These are phyloP conservation scores for Sebastes alutus DNA, from an alignment of 2,797 vertebrate genomes.

Conservation along the genomic window DNA sequence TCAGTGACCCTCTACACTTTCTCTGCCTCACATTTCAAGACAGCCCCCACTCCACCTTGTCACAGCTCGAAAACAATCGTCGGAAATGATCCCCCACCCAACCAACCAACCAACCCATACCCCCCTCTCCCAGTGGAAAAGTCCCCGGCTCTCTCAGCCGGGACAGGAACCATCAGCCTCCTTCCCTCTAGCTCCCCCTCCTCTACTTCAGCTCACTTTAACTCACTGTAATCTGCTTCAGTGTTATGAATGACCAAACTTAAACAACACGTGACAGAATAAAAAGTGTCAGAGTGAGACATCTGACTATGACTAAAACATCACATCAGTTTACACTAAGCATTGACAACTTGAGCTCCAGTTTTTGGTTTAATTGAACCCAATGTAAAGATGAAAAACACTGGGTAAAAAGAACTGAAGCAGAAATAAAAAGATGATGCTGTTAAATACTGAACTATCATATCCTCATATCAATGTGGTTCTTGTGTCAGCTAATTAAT, in stretches of 20 bases:
- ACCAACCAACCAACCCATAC: not conserved
- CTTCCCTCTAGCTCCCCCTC: not conserved
- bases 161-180: not conserved
- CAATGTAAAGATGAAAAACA: not conserved
- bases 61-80: slow-evolving; percentile 48
- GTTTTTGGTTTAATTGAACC: not conserved
- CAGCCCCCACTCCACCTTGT: not conserved
- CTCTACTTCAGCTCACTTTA: not conserved
- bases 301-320: not conserved
- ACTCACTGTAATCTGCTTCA: not conserved
- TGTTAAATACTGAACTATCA: not conserved
- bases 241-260: not conserved
- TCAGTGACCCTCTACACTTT: not conserved
- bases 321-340: not conserved
- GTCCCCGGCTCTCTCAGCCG: not conserved
- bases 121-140: slow-evolving; percentile 5
- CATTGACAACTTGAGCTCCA: not conserved
- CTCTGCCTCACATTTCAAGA: not conserved
- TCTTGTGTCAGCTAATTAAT: not conserved
- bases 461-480: not conserved
- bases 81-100: slow-evolving; percentile 45
- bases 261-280: not conserved
- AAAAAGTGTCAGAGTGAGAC: not conserved
- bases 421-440: not conserved
- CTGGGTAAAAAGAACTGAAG: not conserved